Conservation (phyloP, 1,140 invertebrate species). For the Panagrolaimus sp. region DNA sequence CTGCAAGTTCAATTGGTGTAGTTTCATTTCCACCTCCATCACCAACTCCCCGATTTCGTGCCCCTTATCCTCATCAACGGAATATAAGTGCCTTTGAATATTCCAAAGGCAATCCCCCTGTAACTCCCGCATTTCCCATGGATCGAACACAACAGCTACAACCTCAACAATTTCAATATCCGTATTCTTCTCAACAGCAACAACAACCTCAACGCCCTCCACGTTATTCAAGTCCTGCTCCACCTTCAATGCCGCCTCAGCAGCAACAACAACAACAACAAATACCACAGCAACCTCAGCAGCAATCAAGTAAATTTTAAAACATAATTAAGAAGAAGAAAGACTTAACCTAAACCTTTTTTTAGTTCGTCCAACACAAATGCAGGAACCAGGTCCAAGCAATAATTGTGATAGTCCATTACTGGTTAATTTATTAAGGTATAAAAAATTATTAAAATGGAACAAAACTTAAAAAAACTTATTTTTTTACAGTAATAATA, state of each 20-base stretch:
- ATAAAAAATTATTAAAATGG: background rate
- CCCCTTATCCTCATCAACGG: background rate
- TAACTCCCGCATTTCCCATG: background rate
- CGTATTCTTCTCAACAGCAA: background rate
- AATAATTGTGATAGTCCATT: conserved; percentile 3
- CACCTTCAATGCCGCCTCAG: background rate
- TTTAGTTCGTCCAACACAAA: background rate
- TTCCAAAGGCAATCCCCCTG: background rate
- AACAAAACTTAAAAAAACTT: too few species aligned
- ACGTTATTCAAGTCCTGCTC: background rate
- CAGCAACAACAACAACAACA: background rate
- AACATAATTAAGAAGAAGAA: too few species aligned
- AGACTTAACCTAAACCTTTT: background rate
- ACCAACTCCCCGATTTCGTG: background rate
- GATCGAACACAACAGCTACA: background rate
- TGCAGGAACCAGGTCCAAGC: background rate
- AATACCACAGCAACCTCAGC: background rate
- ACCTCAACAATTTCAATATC: background rate
- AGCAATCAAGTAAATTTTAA: too few species aligned
- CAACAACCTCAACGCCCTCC: background rate
- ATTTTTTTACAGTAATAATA: background rate
- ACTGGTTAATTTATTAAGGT: conserved; percentile 11
- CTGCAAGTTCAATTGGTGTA: background rate
- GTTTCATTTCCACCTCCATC: background rate
- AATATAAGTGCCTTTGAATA: background rate